Evolutionary conservation across 53 echinoderm and acorn worm species (phyloP).

Genomic region (Temnopleurus reevesii): DNA sequence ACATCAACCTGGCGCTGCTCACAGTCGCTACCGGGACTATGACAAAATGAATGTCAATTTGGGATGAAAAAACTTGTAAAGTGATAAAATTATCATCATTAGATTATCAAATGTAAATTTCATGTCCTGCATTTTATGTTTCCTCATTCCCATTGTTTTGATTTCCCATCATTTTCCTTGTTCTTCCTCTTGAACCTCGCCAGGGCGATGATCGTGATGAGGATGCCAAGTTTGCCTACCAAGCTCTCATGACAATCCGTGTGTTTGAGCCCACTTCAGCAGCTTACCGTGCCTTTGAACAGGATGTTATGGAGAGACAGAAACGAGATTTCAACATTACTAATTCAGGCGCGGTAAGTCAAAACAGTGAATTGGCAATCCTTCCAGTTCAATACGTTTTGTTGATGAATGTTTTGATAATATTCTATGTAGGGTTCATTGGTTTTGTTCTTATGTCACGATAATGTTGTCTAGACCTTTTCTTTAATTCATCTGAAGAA

Average conservation of each 20-base stretch:
- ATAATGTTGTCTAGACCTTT: too few relatives aligned
- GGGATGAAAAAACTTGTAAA: too few relatives aligned
- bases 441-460: neutral
- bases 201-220: constrained; percentile 79
- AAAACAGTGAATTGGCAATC: neutral
- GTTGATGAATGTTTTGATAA: neutral
- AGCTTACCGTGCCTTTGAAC: constrained; percentile 59
- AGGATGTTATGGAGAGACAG: constrained; percentile 60
- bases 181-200: neutral
- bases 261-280: constrained; percentile 73
- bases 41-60: too few relatives aligned
- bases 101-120: too few relatives aligned
- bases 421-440: neutral
- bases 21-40: too few relatives aligned
- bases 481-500: too few relatives aligned
- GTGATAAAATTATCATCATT: too few relatives aligned
- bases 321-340: constrained; percentile 62
- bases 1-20: too few relatives aligned
- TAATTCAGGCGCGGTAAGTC: neutral
- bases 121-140: too few relatives aligned
- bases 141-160: too few relatives aligned
- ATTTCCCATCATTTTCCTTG: too few relatives aligned
- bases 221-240: constrained; percentile 81
- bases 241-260: constrained; percentile 83
- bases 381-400: neutral